These are phyloP conservation scores for Otus sunia DNA, from an alignment of 2,113 vertebrate genomes.

Conservation along the genomic window DNA sequence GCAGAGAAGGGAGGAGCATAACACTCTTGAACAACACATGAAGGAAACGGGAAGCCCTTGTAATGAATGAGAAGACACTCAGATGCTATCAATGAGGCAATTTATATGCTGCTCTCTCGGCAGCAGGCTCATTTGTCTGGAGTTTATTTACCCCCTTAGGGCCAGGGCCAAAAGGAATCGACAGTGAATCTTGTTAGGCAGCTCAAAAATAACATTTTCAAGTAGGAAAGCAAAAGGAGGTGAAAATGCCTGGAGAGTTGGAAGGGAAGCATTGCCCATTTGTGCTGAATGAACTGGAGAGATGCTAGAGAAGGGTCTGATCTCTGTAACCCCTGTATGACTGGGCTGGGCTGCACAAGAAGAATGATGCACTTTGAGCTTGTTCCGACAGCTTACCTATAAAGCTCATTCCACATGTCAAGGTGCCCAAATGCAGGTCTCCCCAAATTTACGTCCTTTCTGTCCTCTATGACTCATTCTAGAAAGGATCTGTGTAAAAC, in stretches of 20 bases:
- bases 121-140: constrained; percentile 40
- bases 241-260: neutral
- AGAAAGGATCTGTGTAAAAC: neutral
- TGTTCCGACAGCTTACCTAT: neutral
- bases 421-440: neutral
- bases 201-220: constrained; percentile 48
- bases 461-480: neutral
- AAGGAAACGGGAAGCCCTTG: neutral
- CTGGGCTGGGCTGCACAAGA: neutral
- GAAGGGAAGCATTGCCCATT: neutral
- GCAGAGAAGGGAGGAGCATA: neutral
- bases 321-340: neutral
- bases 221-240: neutral
- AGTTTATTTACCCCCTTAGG: constrained; percentile 52
- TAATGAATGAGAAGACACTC: constrained; percentile 10
- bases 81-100: constrained; percentile 45
- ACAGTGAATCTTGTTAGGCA: neutral
- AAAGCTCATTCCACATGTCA: neutral
- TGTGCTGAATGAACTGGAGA: neutral
- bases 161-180: constrained; percentile 40
- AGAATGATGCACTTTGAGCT: neutral
- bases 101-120: constrained; percentile 43
- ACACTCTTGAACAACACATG: neutral
- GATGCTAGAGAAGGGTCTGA: neutral
- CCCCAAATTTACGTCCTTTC: neutral